Evolutionary conservation across 1,140 invertebrate genomes (phyloP).

Genomic region (Phymorhynchus buccinoides): DNA sequence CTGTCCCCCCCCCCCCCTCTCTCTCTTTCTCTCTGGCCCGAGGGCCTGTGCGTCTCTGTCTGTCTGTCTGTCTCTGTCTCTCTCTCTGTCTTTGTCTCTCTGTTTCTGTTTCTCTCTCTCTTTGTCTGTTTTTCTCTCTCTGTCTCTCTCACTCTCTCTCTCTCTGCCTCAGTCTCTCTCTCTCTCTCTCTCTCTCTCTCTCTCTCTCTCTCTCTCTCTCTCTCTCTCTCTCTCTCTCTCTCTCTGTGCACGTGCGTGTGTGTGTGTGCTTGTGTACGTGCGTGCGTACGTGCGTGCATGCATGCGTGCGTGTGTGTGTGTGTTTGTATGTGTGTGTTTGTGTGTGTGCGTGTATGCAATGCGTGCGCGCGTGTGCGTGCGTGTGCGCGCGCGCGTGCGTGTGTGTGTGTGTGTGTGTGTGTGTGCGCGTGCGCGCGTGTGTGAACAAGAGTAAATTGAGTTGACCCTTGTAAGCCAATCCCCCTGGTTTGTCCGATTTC

Average conservation of each 20-base stretch:
- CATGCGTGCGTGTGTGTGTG: conserved; percentile 17
- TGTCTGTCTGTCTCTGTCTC: not conserved
- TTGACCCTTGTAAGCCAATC: not conserved
- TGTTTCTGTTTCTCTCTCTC: not conserved
- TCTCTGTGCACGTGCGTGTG: not conserved
- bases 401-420: not conserved
- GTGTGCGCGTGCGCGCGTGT: not conserved
- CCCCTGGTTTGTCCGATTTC: not conserved
- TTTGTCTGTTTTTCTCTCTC: not conserved
- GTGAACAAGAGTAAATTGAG: not conserved
- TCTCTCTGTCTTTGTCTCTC: not conserved
- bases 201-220: not conserved
- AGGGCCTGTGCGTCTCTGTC: not conserved
- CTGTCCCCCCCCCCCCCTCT: too few relatives aligned
- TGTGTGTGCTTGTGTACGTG: not conserved
- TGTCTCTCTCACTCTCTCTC: not conserved
- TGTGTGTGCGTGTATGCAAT: not conserved
- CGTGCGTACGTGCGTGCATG: not conserved
- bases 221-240: conserved; percentile 6
- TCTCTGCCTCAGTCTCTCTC: not conserved
- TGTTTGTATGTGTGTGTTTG: conserved; percentile 1
- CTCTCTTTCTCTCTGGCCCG: too few relatives aligned
- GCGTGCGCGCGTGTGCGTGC: not conserved
- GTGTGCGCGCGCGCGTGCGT: not conserved
- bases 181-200: not conserved